Conservation (phyloP, 2,113 vertebrate genomes). For the Oxyruncus cristatus region DNA sequence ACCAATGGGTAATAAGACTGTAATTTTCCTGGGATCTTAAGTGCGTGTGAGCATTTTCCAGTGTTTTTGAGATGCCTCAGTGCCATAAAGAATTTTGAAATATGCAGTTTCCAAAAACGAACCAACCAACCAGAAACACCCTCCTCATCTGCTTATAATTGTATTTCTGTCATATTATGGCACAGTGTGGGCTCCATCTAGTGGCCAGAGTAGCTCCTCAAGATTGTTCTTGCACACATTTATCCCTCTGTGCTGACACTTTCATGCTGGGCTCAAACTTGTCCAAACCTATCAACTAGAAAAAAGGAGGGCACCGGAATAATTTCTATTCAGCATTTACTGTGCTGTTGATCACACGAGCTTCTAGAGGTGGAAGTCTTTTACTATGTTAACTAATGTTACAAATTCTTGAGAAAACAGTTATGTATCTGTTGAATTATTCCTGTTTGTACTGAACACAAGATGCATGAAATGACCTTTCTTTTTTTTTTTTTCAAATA, state of each 20-base stretch:
- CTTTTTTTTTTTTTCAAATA: neutral
- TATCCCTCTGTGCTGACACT: neutral
- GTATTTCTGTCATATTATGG: neutral
- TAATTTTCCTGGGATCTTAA: neutral
- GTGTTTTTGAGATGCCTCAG: neutral
- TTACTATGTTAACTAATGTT: neutral
- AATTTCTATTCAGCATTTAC: neutral
- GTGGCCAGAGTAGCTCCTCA: slow-evolving; percentile 50
- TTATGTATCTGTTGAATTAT: neutral
- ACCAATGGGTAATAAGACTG: neutral
- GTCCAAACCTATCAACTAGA: neutral
- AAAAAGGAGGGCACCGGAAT: neutral
- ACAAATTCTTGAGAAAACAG: neutral
- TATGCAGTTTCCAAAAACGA: neutral
- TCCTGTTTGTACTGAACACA: neutral
- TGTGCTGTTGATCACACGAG: neutral
- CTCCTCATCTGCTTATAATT: neutral
- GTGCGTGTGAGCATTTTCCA: neutral
- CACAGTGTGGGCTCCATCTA: slow-evolving; percentile 74
- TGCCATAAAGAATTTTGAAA: neutral
- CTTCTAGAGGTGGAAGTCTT: neutral
- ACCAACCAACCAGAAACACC: neutral
- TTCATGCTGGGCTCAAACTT: neutral
- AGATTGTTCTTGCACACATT: neutral
- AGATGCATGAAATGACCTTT: neutral